A percentile compares a stretch with the other conserved stretches of the same genome.
Conservation (phyloP, 2,797 vertebrate genomes). For the Hoplostethus atlanticus region DNA sequence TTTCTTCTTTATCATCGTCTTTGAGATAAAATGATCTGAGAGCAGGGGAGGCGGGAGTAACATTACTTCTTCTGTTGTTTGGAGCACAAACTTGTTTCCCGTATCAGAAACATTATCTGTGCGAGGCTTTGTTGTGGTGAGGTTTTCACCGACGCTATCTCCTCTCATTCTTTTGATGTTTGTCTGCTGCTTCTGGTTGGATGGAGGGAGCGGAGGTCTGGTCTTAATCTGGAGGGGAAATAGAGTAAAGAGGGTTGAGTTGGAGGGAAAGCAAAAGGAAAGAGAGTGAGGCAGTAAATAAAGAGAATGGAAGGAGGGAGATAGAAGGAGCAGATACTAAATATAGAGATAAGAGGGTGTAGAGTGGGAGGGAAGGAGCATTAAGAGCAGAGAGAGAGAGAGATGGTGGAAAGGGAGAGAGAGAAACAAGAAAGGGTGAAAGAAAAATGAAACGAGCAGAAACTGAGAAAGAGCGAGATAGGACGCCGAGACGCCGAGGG, state of each 20-base stretch:
- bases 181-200: neutral
- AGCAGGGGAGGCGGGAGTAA: neutral
- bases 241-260: neutral
- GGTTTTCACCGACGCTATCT: neutral
- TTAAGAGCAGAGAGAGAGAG: too few species aligned
- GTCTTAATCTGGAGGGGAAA: neutral
- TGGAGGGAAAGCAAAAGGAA: neutral
- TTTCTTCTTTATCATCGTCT: neutral
- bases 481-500: neutral
- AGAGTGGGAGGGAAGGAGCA: too few species aligned
- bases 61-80: neutral
- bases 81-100: neutral
- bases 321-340: too few species aligned
- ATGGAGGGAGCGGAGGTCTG: neutral
- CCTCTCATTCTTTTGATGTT: conserved; percentile 26
- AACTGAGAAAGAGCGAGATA: neutral
- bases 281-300: neutral
- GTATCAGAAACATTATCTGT: neutral
- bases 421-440: too few species aligned
- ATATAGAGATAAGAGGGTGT: too few species aligned
- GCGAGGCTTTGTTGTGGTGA: conserved; percentile 3
- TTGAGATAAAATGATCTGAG: neutral
- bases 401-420: too few species aligned
- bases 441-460: neutral
- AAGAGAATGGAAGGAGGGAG: neutral